Conservation (phyloP, 53 echinoderm and acorn worm species). For the Arbacia lixula region DNA sequence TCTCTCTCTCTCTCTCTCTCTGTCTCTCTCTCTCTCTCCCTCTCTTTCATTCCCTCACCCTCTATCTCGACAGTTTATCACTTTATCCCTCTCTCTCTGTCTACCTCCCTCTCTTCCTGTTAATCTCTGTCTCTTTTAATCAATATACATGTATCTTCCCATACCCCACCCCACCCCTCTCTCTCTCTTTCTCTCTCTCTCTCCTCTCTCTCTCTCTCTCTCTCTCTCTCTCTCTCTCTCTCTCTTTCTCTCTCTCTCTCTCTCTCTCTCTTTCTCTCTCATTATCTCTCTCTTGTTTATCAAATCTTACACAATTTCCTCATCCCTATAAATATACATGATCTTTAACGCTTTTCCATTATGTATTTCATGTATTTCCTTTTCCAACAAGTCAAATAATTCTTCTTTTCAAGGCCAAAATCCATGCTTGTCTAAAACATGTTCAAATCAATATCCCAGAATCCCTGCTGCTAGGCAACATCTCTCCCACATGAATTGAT, state of each 20-base stretch:
- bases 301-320: too few relatives aligned
- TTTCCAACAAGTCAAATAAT: too few relatives aligned
- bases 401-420: too few relatives aligned
- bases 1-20: neutral
- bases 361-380: too few relatives aligned
- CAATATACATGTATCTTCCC: neutral
- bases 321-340: too few relatives aligned
- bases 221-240: neutral
- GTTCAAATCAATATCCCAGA: too few relatives aligned
- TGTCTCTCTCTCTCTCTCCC: neutral
- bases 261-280: neutral
- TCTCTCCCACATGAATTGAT: too few relatives aligned
- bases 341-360: too few relatives aligned
- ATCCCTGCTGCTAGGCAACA: too few relatives aligned
- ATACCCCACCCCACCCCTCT: neutral
- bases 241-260: neutral
- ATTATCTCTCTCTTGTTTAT: too few relatives aligned
- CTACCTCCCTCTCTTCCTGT: neutral
- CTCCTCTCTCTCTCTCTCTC: neutral
- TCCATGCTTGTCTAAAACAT: too few relatives aligned
- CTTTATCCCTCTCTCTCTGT: neutral
- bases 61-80: neutral
- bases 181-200: neutral
- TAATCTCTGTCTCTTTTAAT: neutral
- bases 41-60: neutral